Conservation (phyloP, 92 coral and sea anemone species). For the Anthopleura xanthogrammica region DNA sequence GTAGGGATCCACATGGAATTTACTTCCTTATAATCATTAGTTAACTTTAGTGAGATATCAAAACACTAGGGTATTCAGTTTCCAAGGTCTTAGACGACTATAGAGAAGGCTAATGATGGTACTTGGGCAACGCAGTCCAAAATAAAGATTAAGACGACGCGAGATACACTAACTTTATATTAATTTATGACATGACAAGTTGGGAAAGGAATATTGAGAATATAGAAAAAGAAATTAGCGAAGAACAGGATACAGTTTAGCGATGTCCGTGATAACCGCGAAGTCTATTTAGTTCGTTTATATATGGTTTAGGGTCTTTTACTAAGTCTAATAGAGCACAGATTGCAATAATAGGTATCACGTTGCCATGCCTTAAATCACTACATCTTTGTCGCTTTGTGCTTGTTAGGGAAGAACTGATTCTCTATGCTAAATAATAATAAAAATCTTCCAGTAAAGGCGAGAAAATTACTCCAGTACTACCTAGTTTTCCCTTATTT, state of each 20-base stretch:
- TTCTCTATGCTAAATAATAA: neutral
- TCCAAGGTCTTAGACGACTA: neutral
- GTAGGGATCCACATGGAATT: neutral
- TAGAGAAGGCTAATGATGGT: neutral
- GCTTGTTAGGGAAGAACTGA: slow-evolving; percentile 5
- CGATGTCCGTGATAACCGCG: slow-evolving; percentile 63
- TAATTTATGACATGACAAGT: slow-evolving; percentile 23
- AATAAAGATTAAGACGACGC: neutral
- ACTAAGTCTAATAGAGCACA: slow-evolving; percentile 63
- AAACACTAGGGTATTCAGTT: neutral
- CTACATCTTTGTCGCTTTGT: slow-evolving; percentile 10
- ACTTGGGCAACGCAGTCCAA: neutral
- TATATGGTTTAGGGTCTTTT: slow-evolving; percentile 71
- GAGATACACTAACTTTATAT: neutral
- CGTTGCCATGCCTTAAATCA: slow-evolving; percentile 27
- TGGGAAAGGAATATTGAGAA: slow-evolving; percentile 9
- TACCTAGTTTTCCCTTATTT: neutral
- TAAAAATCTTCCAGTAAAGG: no score
- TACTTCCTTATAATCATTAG: slow-evolving; percentile 7
- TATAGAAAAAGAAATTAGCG: slow-evolving; percentile 44
- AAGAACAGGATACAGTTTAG: slow-evolving; percentile 55
- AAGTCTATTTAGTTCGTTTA: slow-evolving; percentile 68
- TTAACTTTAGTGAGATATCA: neutral
- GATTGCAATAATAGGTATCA: slow-evolving; percentile 66
- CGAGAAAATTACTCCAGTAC: no score